Conservation (phyloP, 2,888 invertebrate genomes). For the Nesidiocoris tenuis region DNA sequence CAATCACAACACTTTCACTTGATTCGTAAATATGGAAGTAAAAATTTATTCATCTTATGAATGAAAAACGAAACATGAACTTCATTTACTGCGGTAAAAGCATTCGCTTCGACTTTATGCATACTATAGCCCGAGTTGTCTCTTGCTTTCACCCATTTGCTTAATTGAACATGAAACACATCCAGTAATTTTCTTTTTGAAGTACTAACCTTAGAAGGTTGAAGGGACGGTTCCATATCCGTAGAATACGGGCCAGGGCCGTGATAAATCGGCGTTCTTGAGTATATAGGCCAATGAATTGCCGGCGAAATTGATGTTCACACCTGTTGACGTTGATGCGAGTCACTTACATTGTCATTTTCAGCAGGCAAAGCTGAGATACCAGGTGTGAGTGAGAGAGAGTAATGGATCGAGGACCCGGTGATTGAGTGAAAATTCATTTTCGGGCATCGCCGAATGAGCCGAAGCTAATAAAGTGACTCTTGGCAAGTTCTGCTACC, state of each 20-base stretch:
- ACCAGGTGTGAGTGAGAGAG: neutral
- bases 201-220: no score
- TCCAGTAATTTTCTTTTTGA: no score
- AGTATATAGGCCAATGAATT: neutral
- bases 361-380: neutral
- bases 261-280: neutral
- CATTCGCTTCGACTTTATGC: no score
- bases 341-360: neutral
- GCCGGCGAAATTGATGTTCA: neutral
- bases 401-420: neutral
- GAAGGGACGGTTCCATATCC: no score
- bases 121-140: no score
- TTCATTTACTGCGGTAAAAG: no score
- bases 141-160: no score
- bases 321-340: neutral
- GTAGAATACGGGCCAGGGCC: neutral
- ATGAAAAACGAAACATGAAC: no score
- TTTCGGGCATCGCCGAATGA: neutral
- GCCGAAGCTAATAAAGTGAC: conserved; percentile 9
- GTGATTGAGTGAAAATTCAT: conserved; percentile 20
- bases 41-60: no score
- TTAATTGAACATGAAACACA: no score
- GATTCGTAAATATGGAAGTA: no score
- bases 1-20: no score
- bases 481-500: neutral